Conservation (phyloP, 2,888 invertebrate genomes). For the Spodoptera littoralis region DNA sequence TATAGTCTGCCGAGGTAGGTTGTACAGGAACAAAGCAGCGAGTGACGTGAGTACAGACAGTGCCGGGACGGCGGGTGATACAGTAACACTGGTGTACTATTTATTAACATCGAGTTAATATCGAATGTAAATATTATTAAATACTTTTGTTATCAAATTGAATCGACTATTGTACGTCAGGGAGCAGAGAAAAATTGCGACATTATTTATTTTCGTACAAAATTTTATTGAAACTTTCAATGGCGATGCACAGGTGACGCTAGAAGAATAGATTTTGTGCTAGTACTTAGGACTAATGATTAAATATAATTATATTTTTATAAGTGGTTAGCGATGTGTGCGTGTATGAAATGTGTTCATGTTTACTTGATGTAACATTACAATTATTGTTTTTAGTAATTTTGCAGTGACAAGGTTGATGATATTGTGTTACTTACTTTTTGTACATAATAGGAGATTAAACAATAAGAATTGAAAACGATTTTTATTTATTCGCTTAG, state of each 20-base stretch:
- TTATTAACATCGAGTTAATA: conserved; percentile 23
- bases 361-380: conserved; percentile 26
- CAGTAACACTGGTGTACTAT: conserved; percentile 7
- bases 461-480: conserved; percentile 52
- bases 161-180: conserved; percentile 27
- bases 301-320: conserved; percentile 39
- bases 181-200: conserved; percentile 7
- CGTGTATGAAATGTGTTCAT: conserved; percentile 46
- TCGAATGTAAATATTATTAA: conserved; percentile 43
- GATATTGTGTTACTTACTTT: conserved; percentile 58
- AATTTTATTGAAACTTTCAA: conserved; percentile 2
- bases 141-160: conserved; percentile 28
- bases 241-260: conserved; percentile 3
- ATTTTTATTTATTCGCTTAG: conserved; percentile 10
- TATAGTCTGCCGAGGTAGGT: no score
- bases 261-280: conserved; percentile 10
- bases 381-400: conserved; percentile 42
- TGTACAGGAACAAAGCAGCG: no score
- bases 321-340: conserved; percentile 26
- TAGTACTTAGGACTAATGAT: conserved; percentile 40
- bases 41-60: no score
- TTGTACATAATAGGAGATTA: conserved; percentile 68
- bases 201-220: conserved; percentile 10
- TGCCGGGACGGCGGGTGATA: not conserved
- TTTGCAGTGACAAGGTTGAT: conserved; percentile 40